These are phyloP conservation scores for Aurelia aurita complex sp. Pacific DNA, from an alignment of 30 jellyfish, hydroid and myxozoan genomes.

Conservation along the genomic window DNA sequence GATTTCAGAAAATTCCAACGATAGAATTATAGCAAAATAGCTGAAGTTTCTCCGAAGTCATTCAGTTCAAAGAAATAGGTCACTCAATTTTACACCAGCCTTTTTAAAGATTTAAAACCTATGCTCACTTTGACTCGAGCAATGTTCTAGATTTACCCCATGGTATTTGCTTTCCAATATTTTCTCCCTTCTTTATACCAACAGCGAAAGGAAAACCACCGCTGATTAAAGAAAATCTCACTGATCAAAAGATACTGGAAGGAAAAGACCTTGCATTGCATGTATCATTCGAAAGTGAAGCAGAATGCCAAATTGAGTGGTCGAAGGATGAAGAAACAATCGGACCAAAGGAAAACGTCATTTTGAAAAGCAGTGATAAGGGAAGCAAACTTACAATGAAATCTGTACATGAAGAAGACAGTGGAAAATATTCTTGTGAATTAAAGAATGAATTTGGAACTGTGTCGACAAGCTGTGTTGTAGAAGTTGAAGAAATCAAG, in stretches of 20 bases:
- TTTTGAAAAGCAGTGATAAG: conserved; percentile 11
- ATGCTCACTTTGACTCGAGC: too few relatives aligned
- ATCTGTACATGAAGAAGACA: conserved; percentile 41
- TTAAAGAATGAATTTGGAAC: conserved; percentile 69
- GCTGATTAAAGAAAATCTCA: conserved; percentile 26
- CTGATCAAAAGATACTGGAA: conserved; percentile 34
- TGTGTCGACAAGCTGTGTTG: conserved; percentile 46
- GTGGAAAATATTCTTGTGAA: conserved; percentile 67
- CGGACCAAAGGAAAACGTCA: neutral
- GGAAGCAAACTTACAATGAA: conserved; percentile 28
- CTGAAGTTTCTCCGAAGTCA: too few relatives aligned
- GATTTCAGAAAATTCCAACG: too few relatives aligned
- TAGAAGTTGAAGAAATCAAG: conserved; percentile 65
- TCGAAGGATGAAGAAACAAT: conserved; percentile 59
- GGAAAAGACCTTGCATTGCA: conserved; percentile 52
- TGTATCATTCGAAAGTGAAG: conserved; percentile 36
- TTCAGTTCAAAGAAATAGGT: too few relatives aligned
- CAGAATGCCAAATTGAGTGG: conserved; percentile 63
- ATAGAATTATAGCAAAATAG: too few relatives aligned
- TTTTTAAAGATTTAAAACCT: too few relatives aligned
- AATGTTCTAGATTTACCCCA: too few relatives aligned
- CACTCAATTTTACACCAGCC: too few relatives aligned
- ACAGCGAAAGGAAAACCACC: conserved; percentile 52
- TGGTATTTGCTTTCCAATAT: neutral
- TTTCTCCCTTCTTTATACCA: neutral